phyloP scores from a whole-genome alignment of 1,140 invertebrate species.

The Orius insidiosus region DNA sequence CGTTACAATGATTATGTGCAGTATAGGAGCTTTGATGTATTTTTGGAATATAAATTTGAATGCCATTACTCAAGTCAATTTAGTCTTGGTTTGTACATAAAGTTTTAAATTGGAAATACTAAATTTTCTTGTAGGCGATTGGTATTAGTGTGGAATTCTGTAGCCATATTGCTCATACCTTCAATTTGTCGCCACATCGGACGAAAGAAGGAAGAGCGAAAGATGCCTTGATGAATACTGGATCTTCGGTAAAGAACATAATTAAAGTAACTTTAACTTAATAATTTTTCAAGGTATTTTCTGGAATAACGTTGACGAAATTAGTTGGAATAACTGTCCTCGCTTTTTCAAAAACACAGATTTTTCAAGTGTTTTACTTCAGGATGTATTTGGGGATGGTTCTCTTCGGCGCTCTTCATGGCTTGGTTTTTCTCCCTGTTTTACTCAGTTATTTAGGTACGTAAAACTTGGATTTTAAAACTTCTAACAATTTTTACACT shows the following conservation, averaged over 20 bases:
- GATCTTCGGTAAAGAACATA: conserved; percentile 55
- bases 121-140: conserved; percentile 64
- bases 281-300: conserved; percentile 43
- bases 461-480: conserved; percentile 20
- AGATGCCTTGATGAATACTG: conserved; percentile 79
- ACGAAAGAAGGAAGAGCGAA: conserved; percentile 57
- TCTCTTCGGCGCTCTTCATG: conserved; percentile 83
- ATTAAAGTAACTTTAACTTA: neutral
- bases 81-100: conserved; percentile 83
- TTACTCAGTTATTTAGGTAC: conserved; percentile 90
- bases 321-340: conserved; percentile 89
- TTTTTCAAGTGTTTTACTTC: conserved; percentile 96
- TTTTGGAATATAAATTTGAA: conserved; percentile 92
- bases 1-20: conserved; percentile 81
- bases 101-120: too few relatives aligned
- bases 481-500: too few relatives aligned
- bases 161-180: conserved; percentile 88
- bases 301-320: conserved; percentile 93
- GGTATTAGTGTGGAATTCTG: conserved; percentile 98
- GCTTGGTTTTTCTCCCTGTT: conserved; percentile 90
- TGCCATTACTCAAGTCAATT: conserved; percentile 91
- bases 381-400: conserved; percentile 97
- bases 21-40: conserved; percentile 91
- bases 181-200: conserved; percentile 54
- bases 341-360: conserved; percentile 89